These are phyloP conservation scores for Mythimna albipuncta DNA, from an alignment of 2,888 invertebrate genomes.

Conservation along the genomic window DNA sequence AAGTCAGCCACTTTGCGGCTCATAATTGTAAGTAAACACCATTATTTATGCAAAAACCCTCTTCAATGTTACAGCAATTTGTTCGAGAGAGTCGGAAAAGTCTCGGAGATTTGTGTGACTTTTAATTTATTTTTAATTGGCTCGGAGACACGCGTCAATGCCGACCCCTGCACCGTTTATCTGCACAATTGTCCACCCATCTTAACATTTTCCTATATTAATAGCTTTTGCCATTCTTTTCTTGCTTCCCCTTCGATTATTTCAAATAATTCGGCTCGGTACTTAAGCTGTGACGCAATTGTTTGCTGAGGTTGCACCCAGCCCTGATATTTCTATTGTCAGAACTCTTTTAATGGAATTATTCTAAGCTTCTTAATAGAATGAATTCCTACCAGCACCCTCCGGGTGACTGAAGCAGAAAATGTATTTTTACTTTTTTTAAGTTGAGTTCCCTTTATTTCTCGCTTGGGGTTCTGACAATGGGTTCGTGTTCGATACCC, in stretches of 20 bases:
- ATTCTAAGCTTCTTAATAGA: constrained; percentile 46
- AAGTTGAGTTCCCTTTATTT: constrained; percentile 31
- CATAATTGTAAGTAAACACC: constrained; percentile 23
- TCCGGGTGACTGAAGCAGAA: constrained; percentile 43
- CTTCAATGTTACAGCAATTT: constrained; percentile 41
- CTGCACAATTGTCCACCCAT: constrained; percentile 30
- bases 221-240: constrained; percentile 12
- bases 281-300: constrained; percentile 17
- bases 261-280: constrained; percentile 14
- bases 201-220: constrained; percentile 28
- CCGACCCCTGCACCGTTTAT: constrained; percentile 38
- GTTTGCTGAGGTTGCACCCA: constrained; percentile 24
- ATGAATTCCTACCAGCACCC: constrained; percentile 36
- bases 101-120: constrained; percentile 48
- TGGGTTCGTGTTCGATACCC: constrained; percentile 41
- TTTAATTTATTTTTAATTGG: constrained; percentile 64
- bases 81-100: constrained; percentile 17
- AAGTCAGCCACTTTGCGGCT: background rate
- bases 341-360: constrained; percentile 43
- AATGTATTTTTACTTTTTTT: constrained; percentile 44
- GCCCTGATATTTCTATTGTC: constrained; percentile 32
- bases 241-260: constrained; percentile 13
- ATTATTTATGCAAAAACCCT: constrained; percentile 37
- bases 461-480: constrained; percentile 30
- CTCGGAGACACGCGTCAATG: constrained; percentile 35